A percentile compares a stretch with the other conserved stretches of the same genome.
Conservation (phyloP, 2,888 invertebrate species). For the Sinodicranocentrus sp. region DNA sequence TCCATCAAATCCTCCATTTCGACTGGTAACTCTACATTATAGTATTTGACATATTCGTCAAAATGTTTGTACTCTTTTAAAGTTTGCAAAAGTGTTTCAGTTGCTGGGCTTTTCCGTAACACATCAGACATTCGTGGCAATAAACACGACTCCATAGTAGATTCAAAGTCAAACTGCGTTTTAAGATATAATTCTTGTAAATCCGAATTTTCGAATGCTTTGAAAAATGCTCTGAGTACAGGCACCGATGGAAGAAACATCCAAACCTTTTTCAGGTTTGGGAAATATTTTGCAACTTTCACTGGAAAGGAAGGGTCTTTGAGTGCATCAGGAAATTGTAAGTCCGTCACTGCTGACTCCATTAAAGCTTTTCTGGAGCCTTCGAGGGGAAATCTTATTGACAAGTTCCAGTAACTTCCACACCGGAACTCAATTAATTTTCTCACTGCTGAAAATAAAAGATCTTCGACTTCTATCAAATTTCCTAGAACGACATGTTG, state of each 20-base stretch:
- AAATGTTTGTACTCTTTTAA: slow-evolving; percentile 69
- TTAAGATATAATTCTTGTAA: slow-evolving; percentile 70
- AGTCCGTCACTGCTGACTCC: slow-evolving; percentile 34
- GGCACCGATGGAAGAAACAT: slow-evolving; percentile 69
- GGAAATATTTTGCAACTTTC: slow-evolving; percentile 66
- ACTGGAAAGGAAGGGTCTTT: slow-evolving; percentile 69
- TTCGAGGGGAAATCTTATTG: slow-evolving; percentile 61
- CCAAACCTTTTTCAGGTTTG: slow-evolving; percentile 68
- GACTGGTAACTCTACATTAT: slow-evolving; percentile 73
- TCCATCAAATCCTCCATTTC: slow-evolving; percentile 62
- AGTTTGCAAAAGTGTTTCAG: slow-evolving; percentile 53
- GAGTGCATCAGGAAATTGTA: slow-evolving; percentile 73
- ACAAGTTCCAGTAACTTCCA: slow-evolving; percentile 73
- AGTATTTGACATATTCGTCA: slow-evolving; percentile 70
- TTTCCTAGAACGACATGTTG: slow-evolving; percentile 70
- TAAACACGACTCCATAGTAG: slow-evolving; percentile 71
- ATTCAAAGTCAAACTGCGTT: slow-evolving; percentile 74
- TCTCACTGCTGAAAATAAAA: slow-evolving; percentile 62
- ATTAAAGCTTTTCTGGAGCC: slow-evolving; percentile 31
- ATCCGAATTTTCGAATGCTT: slow-evolving; percentile 61
- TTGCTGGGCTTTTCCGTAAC: slow-evolving; percentile 21
- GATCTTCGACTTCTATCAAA: slow-evolving; percentile 69
- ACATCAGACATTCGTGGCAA: slow-evolving; percentile 48
- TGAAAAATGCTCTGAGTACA: slow-evolving; percentile 70
- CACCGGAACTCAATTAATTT: slow-evolving; percentile 66